Base-by-base conservation (phyloP, 2,797 vertebrate species). In the Spondyliosoma cantharus region DNA sequence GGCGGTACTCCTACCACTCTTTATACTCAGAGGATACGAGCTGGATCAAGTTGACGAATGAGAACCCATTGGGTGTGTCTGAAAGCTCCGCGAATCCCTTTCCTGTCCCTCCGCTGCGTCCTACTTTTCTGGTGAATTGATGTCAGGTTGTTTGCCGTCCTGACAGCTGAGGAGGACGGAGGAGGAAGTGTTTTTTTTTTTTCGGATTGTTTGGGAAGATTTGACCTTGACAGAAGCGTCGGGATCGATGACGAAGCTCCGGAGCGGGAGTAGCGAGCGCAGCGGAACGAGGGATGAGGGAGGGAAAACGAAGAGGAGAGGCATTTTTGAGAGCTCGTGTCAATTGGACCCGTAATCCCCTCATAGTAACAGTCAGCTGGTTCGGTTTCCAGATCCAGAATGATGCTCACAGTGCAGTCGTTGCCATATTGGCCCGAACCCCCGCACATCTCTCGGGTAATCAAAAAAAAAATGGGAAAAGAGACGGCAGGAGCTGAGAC, bases 61-160 rank as follows among this genome's bases (percentile, higher is more conserved):
- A 86, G 73, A 37, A 52, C 67, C 53, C 52, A 5, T 17, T 71
- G 37, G 57, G 45, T 66, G 52, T 49, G 61, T 78, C 61, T 56
- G 67, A 66, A 65, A 76, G 53, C 67, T 61, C 24, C 14, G 42
- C 16, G 74, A 59, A 71, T 52, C 73, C 16, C 29, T 45, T 25
- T 24, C 64, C 46, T 6, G n/a, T 52, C 56, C 29, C 53, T 37
- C 59, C 16, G 0, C 57, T n/a, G 71, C n/a, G 60, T 63, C 70
- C 79, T 71, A 73, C 76, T 84, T 88, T 88, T 56, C 54, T 53
- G 79, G n/a, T 52, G 78, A 80, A 80, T 29, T 27, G 60, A 81
- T 85, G 75, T 19, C 5, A 0, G 48, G 27, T 52, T 77, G 73
- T 76, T 79, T 50, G 45, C 27, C 12, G 53, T 64, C 24, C 61